phyloP scores from a whole-genome alignment of 2,113 vertebrate species.

The Phaethon lepturus region DNA sequence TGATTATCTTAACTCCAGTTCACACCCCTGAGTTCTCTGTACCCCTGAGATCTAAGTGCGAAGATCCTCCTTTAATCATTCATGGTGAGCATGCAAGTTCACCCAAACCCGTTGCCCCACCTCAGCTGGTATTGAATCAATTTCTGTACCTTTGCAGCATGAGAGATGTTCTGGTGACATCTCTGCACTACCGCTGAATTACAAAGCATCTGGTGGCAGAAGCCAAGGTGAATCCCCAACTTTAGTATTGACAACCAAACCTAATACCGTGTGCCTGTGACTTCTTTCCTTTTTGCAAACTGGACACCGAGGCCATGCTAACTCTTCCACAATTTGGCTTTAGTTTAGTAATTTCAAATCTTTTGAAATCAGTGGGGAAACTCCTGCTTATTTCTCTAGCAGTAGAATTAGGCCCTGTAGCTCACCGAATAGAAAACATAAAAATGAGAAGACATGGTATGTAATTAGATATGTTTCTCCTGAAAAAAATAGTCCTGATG shows the following conservation, averaged over 20 bases:
- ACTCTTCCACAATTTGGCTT: neutral
- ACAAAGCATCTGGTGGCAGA: neutral
- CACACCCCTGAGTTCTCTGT: neutral
- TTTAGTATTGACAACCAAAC: neutral
- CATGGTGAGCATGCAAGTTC: neutral
- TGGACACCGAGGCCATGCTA: neutral
- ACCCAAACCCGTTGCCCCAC: neutral
- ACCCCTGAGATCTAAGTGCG: neutral
- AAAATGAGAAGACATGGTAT: neutral
- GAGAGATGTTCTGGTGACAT: neutral
- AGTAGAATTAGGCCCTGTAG: neutral
- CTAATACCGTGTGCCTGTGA: neutral
- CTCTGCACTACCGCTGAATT: neutral
- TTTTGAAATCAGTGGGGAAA: neutral
- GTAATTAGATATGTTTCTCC: neutral
- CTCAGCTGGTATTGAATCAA: neutral
- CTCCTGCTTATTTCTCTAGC: neutral
- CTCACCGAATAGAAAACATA: neutral
- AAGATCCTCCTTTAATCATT: neutral
- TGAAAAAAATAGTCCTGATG: neutral
- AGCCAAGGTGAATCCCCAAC: fast-evolving
- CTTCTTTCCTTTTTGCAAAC: neutral
- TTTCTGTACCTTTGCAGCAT: neutral
- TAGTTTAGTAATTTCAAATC: neutral
- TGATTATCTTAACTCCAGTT: neutral